A percentile compares a stretch with the other conserved stretches of the same genome.
Conservation (phyloP, 2,797 vertebrate genomes). For the Mormyrops attenuatus region DNA sequence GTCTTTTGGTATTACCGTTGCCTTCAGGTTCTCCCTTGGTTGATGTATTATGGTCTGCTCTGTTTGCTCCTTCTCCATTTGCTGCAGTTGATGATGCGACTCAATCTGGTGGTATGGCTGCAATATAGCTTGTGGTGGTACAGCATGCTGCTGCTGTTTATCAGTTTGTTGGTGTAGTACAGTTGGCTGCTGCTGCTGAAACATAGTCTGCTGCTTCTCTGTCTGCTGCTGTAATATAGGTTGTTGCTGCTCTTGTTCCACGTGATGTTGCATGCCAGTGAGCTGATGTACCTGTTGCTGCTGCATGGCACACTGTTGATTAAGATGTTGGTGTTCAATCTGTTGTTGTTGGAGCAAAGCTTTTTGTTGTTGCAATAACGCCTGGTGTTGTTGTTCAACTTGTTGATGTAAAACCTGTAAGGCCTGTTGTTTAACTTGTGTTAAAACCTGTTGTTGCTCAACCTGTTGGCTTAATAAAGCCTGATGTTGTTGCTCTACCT, state of each 20-base stretch:
- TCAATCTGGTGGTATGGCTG: conserved; percentile 53
- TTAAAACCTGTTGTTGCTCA: conserved; percentile 28
- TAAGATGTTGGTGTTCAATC: conserved; percentile 42
- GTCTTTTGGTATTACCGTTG: conserved; percentile 32
- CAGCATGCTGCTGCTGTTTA: conserved; percentile 53
- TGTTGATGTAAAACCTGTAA: conserved; percentile 4
- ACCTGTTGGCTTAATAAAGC: conserved; percentile 36
- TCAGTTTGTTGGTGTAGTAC: conserved; percentile 44
- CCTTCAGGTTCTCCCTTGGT: conserved; percentile 40
- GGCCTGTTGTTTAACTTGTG: conserved; percentile 41
- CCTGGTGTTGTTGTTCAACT: conserved; percentile 41
- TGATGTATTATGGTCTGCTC: conserved; percentile 29
- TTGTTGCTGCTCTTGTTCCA: conserved; percentile 47
- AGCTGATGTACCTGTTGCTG: conserved; percentile 33
- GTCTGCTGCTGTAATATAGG: conserved; percentile 55
- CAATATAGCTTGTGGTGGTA: conserved; percentile 39
- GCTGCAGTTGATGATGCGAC: not conserved
- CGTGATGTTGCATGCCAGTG: conserved; percentile 32
- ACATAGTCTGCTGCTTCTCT: conserved; percentile 41
- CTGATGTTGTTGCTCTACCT: conserved; percentile 27
- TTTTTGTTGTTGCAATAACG: conserved; percentile 40
- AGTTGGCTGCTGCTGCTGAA: conserved; percentile 53
- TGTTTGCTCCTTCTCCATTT: conserved; percentile 25
- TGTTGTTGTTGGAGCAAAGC: conserved; percentile 49
- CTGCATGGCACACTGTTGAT: conserved; percentile 16